A percentile compares a stretch with the other conserved stretches of the same genome.
Evolutionary conservation across 2,113 vertebrate species (phyloP).

Genomic region (Thinocorus orbignyianus): DNA sequence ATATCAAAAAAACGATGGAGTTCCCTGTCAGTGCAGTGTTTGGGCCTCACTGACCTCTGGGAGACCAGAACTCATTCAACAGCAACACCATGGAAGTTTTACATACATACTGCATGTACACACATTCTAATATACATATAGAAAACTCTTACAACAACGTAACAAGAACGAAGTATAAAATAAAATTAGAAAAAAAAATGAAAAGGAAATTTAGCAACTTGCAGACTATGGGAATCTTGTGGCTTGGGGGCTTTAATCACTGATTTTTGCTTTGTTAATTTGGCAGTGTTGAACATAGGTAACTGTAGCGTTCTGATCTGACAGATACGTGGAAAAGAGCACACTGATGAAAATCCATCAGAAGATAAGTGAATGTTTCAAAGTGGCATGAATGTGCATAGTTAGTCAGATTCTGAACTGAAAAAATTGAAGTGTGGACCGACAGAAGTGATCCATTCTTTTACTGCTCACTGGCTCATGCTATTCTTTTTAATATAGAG

Average conservation of each 20-base stretch:
- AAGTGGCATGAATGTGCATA: neutral
- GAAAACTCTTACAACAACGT: neutral
- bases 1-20: fast-evolving
- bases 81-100: neutral
- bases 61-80: neutral
- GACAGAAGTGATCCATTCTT: neutral
- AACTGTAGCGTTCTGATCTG: fast-evolving
- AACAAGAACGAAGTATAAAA: neutral
- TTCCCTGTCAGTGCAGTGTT: neutral
- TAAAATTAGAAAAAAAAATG: too few species aligned
- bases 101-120: fast-evolving
- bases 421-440: neutral
- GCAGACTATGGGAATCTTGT: neutral
- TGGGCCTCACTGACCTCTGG: neutral
- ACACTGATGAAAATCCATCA: neutral
- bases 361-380: neutral
- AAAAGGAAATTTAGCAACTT: neutral
- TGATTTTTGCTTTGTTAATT: conserved; percentile 21
- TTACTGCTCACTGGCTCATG: neutral
- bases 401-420: neutral
- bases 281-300: neutral
- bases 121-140: fast-evolving
- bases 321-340: neutral
- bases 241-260: neutral
- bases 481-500: neutral